A percentile compares a stretch with the other conserved stretches of the same genome.
Conservation (phyloP, 37 sponge, comb jelly and placozoan genomes). For the Halisarca cf. caerulea region DNA sequence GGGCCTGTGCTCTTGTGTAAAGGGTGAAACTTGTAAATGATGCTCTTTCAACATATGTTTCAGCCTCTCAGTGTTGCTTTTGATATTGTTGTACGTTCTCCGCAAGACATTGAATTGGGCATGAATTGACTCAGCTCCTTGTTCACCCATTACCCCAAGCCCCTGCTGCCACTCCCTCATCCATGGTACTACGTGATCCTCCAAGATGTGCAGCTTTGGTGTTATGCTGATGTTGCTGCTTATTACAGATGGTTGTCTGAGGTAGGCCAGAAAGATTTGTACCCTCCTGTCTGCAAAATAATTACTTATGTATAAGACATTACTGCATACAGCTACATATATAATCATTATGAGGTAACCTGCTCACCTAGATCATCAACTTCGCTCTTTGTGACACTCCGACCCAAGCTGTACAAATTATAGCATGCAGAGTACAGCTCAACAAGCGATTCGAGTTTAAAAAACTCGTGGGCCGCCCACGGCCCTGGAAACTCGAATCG, state of each 20-base stretch:
- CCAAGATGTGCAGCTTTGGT: constrained; percentile 13
- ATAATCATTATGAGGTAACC: not conserved
- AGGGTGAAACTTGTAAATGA: not conserved
- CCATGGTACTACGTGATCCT: constrained; percentile 12
- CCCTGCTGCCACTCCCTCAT: constrained; percentile 1
- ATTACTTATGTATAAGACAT: no score
- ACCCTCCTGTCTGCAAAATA: not conserved
- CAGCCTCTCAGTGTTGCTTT: not conserved
- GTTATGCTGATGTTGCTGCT: not conserved
- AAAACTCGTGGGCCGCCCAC: no score
- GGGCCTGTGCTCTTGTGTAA: not conserved
- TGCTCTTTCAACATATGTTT: constrained; percentile 1
- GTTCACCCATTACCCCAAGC: not conserved
- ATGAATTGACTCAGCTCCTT: constrained; percentile 17
- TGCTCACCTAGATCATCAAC: no score
- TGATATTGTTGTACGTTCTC: not conserved
- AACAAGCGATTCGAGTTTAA: no score
- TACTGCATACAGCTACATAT: not conserved
- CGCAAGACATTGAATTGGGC: not conserved
- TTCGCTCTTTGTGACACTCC: no score
- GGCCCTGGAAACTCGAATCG: no score
- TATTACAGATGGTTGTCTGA: not conserved
- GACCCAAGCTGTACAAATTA: no score
- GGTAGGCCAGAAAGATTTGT: not conserved
- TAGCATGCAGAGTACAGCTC: no score